Evolutionary conservation across 2,888 invertebrate genomes (phyloP).

Genomic region (Phengaris alcon): DNA sequence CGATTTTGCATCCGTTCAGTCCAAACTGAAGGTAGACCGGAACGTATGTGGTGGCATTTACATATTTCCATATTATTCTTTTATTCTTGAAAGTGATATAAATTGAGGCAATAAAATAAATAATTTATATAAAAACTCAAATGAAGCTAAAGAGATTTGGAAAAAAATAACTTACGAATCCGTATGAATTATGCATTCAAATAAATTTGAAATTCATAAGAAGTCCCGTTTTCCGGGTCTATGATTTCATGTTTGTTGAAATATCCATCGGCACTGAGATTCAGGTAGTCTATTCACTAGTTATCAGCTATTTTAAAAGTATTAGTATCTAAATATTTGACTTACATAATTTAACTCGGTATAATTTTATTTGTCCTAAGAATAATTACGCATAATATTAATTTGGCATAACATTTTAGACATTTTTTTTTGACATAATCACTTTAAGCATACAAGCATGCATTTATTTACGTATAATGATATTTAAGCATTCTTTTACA

Average conservation of each 20-base stretch:
- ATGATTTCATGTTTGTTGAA: slow-evolving; percentile 36
- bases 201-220: slow-evolving; percentile 59
- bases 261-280: slow-evolving; percentile 27
- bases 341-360: no score
- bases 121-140: slow-evolving; percentile 19
- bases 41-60: no score
- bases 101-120: slow-evolving; percentile 14
- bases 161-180: slow-evolving; percentile 53
- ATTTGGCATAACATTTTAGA: no score
- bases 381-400: no score
- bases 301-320: neutral
- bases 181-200: slow-evolving; percentile 56
- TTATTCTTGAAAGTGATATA: neutral
- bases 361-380: no score
- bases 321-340: no score
- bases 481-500: no score
- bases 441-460: no score
- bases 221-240: slow-evolving; percentile 47
- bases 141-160: slow-evolving; percentile 42
- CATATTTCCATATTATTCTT: neutral
- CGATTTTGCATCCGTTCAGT: no score
- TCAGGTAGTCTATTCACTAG: neutral
- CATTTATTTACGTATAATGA: no score
- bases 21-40: no score
- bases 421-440: no score